These are phyloP conservation scores for Tinamus guttatus DNA, from an alignment of 2,113 vertebrate species.

Conservation along the genomic window DNA sequence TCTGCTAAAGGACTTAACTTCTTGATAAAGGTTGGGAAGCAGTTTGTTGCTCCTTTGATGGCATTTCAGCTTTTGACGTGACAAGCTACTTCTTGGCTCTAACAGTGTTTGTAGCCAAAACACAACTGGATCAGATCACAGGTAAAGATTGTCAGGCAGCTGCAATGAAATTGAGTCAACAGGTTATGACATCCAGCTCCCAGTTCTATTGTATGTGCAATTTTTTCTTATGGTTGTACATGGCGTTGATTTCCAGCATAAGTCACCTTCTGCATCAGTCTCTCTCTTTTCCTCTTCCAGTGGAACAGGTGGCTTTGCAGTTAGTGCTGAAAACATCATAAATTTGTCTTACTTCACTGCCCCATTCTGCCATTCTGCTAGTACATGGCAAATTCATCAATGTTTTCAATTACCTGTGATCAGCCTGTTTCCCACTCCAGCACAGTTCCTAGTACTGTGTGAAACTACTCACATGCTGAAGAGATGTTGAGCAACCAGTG, in stretches of 20 bases:
- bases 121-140: background rate
- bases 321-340: background rate
- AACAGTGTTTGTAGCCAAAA: background rate
- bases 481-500: background rate
- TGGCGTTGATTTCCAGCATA: background rate
- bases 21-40: background rate
- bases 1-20: background rate
- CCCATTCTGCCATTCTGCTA: background rate
- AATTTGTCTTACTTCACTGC: background rate
- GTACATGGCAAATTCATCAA: background rate
- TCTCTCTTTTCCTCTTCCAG: background rate
- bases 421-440: background rate
- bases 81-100: background rate
- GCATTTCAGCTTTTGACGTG: background rate
- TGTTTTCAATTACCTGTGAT: background rate
- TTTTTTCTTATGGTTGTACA: background rate
- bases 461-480: background rate
- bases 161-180: background rate
- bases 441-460: background rate
- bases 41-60: background rate
- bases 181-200: background rate
- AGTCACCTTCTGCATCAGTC: background rate
- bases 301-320: background rate
- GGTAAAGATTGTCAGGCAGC: background rate
- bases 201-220: background rate